Evolutionary conservation across 2,888 invertebrate genomes (phyloP), one percentile per base, ranked within the genome.

Genomic region (Elmis aenea): DNA sequence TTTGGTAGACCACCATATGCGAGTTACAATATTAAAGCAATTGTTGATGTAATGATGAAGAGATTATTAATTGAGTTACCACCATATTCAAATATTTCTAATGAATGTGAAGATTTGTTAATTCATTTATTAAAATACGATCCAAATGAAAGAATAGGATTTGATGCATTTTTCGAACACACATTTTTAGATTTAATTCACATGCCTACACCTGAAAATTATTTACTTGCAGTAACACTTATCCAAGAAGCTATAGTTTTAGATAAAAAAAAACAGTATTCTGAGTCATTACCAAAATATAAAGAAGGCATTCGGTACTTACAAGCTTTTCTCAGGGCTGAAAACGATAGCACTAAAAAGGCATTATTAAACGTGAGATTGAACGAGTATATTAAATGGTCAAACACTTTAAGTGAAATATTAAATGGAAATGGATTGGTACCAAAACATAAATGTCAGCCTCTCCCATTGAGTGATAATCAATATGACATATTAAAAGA

Each of bases 1-100:
- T 91, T 89, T 67, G 92, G 92, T 0, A 74, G 74, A 43, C 86
- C 91, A 3, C 92, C 92, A 0, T 92, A 88, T 67, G 81, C 83
- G 0, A 86, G 86, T 2, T 74, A 64, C 48, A 81, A 79, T 0
- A 75, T 87, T 48, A 76, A 81, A 41, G 85, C 89, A 52, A 66
- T 92, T 0, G 67, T 82, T 2, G 75, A 79, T 28, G 85, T 86
- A 58, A 84, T 92, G 45, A 77, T 77, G 49, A 74, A 70, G 12
- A 72, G 76, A 13, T 77, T 77, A 32, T 78, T 81, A 5, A 83
- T 91, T 14, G 73, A 79, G 72, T 22, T 39, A 26, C 39, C 43
- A 25, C 5, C 11, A 18, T 24, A 29, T 29, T 13, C 26, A 5
- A 34, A 33, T 18, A 28, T 39, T 23, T 41, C 46, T 5, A 32